These are phyloP conservation scores for Eurytoma adleriae DNA, from an alignment of 2,888 invertebrate genomes.

Conservation along the genomic window DNA sequence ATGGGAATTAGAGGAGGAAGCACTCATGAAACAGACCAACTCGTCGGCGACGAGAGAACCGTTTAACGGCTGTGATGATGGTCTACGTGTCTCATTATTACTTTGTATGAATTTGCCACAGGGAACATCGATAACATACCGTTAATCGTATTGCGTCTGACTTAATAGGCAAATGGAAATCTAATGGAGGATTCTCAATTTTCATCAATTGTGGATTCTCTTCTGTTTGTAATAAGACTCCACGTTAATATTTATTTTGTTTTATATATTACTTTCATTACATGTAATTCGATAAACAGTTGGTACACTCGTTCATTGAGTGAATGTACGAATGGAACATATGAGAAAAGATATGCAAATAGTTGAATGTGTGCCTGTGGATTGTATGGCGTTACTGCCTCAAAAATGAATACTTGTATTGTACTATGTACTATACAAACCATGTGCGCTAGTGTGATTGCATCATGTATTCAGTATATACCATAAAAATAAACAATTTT, in stretches of 20 bases:
- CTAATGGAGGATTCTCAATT: slow-evolving; percentile 46
- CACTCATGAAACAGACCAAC: slow-evolving; percentile 31
- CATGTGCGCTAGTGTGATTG: slow-evolving; percentile 65
- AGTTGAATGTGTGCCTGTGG: slow-evolving; percentile 47
- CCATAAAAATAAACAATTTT: slow-evolving; percentile 73
- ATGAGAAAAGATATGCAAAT: slow-evolving; percentile 41
- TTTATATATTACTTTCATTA: slow-evolving; percentile 71
- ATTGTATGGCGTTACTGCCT: slow-evolving; percentile 54
- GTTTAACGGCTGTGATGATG: slow-evolving; percentile 60
- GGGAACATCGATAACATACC: slow-evolving; percentile 57
- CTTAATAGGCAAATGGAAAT: slow-evolving; percentile 36
- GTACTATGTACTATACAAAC: slow-evolving; percentile 71
- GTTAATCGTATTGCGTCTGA: slow-evolving; percentile 50
- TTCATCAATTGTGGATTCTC: slow-evolving; percentile 57
- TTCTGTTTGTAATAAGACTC: slow-evolving; percentile 60
- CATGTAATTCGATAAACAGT: slow-evolving; percentile 65
- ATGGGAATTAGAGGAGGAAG: slow-evolving; percentile 17
- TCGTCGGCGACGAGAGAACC: slow-evolving; percentile 50
- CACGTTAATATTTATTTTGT: slow-evolving; percentile 71
- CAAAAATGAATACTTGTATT: slow-evolving; percentile 63
- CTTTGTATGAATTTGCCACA: slow-evolving; percentile 62
- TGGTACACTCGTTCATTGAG: slow-evolving; percentile 57
- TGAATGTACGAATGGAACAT: slow-evolving; percentile 52
- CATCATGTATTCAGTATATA: slow-evolving; percentile 58
- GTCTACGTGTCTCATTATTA: slow-evolving; percentile 58